These are phyloP conservation scores for Bagarius yarrelli DNA, from an alignment of 2,113 vertebrate genomes.

Conservation along the genomic window DNA sequence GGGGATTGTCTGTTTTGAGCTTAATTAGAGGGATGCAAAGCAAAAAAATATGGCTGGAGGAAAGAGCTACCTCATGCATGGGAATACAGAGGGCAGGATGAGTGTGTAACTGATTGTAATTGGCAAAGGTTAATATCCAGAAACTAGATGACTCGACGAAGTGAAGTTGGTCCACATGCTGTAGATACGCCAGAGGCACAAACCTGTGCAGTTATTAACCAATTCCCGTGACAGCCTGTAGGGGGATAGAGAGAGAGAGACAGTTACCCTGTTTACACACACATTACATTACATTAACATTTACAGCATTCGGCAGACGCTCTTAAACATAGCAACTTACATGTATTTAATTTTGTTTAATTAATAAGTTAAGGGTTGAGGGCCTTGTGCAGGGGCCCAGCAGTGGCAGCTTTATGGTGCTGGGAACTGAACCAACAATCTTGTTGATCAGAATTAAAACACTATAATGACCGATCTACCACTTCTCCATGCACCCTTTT, in stretches of 20 bases:
- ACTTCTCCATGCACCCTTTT: no score
- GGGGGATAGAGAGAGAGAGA: constrained; percentile 14
- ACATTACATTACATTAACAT: no score
- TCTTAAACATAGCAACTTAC: no score
- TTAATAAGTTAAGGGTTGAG: no score
- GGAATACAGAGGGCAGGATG: background rate
- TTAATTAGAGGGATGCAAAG: constrained; percentile 48
- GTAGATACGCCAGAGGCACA: constrained; percentile 32
- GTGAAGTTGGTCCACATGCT: constrained; percentile 35
- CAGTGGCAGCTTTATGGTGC: no score
- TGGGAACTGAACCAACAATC: no score
- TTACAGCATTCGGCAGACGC: no score
- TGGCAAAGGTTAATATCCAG: constrained; percentile 38
- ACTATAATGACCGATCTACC: no score
- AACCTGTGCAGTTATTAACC: constrained; percentile 45
- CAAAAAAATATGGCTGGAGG: constrained; percentile 20
- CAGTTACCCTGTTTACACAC: no score
- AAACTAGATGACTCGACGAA: constrained; percentile 39
- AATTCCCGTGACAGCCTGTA: constrained; percentile 40
- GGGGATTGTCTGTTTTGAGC: constrained; percentile 30
- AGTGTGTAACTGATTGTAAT: constrained; percentile 44
- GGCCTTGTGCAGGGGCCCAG: no score
- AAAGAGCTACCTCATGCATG: constrained; percentile 19
- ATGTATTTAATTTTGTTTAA: no score
- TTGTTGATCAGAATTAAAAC: no score